Conservation (phyloP, 2,113 vertebrate genomes). For the Nycticorax nycticorax region DNA sequence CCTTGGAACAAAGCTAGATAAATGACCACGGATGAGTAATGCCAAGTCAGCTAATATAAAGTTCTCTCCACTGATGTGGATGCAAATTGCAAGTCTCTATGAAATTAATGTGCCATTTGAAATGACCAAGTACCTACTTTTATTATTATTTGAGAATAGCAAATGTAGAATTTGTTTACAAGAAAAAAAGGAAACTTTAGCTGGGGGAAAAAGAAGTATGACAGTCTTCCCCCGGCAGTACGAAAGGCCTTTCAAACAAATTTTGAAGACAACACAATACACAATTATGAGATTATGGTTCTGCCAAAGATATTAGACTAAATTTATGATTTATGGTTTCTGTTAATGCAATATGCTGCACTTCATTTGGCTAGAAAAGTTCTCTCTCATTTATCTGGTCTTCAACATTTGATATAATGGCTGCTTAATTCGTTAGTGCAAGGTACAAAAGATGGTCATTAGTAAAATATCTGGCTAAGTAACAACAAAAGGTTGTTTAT, state of each 20-base stretch:
- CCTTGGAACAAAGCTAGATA: background rate
- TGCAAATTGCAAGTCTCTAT: background rate
- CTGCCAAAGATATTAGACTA: background rate
- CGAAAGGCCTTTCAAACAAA: background rate
- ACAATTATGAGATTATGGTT: background rate
- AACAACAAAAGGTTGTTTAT: background rate
- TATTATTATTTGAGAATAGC: background rate
- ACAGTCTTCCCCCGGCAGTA: background rate
- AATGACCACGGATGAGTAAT: background rate
- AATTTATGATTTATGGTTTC: background rate
- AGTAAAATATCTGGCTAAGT: background rate
- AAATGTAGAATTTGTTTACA: background rate
- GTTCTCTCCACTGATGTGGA: background rate
- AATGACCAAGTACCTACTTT: background rate
- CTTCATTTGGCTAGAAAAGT: background rate
- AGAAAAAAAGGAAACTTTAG: background rate
- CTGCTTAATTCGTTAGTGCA: background rate
- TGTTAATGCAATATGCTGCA: background rate
- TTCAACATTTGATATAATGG: background rate
- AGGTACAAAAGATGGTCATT: background rate
- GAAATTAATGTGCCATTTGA: background rate
- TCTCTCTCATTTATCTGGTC: background rate
- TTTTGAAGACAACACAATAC: background rate
- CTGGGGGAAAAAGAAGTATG: background rate
- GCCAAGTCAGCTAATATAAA: background rate